Evolutionary conservation across 1,140 invertebrate species (phyloP).

Genomic region (Drosophila baimaii): DNA sequence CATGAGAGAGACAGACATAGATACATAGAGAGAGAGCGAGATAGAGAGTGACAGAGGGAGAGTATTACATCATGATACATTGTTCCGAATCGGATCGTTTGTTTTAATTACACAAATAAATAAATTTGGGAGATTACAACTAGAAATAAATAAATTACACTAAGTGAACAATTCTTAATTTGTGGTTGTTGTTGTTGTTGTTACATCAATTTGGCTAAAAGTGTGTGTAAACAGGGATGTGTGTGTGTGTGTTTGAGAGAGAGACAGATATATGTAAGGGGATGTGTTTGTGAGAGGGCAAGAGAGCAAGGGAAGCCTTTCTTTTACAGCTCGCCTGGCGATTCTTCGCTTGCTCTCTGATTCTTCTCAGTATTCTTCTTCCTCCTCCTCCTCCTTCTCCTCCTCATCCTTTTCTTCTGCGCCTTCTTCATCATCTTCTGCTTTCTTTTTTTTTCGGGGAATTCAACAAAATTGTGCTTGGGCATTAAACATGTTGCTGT

Average conservation of each 20-base stretch:
- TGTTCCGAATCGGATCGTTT: slow-evolving; percentile 40
- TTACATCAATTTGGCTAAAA: slow-evolving; percentile 69
- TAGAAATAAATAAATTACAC: slow-evolving; percentile 80
- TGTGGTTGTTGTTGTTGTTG: slow-evolving; percentile 37
- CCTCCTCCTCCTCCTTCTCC: slow-evolving; percentile 23
- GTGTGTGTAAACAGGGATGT: slow-evolving; percentile 38
- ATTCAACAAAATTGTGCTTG: slow-evolving; percentile 75
- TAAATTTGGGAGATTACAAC: slow-evolving; percentile 58
- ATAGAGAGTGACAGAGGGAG: slow-evolving; percentile 31
- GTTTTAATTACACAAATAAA: slow-evolving; percentile 49
- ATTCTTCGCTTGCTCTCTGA: slow-evolving; percentile 33
- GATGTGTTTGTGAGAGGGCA: slow-evolving; percentile 22
- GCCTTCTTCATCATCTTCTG: slow-evolving; percentile 25
- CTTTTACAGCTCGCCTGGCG: neutral
- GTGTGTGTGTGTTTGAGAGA: slow-evolving; percentile 19
- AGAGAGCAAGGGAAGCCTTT: slow-evolving; percentile 36
- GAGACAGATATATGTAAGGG: slow-evolving; percentile 25
- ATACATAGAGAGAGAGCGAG: slow-evolving; percentile 27
- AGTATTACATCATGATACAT: slow-evolving; percentile 46
- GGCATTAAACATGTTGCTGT: slow-evolving; percentile 65
- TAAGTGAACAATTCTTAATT: slow-evolving; percentile 75
- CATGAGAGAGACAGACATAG: slow-evolving; percentile 58
- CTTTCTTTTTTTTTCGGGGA: slow-evolving; percentile 27
- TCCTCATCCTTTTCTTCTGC: slow-evolving; percentile 29
- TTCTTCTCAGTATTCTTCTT: slow-evolving; percentile 22